phyloP scores from a whole-genome alignment of 2,888 invertebrate genomes.

The Ochlodes sylvanus region DNA sequence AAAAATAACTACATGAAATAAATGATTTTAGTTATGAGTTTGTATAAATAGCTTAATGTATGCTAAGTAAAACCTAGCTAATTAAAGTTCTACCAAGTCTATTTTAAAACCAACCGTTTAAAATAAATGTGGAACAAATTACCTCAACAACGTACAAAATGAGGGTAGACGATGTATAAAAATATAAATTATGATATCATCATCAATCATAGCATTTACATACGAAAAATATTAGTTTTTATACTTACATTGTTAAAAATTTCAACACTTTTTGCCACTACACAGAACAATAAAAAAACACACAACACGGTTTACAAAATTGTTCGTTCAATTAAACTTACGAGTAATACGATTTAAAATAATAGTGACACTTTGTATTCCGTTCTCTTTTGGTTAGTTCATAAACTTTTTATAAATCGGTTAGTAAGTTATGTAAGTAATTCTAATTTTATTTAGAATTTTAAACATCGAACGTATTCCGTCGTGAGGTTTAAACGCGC shows the following conservation, averaged over 20 bases:
- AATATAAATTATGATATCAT: no score
- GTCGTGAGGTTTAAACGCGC: neutral
- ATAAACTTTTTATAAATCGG: neutral
- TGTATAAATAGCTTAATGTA: no score
- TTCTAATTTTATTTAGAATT: neutral
- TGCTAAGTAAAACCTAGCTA: no score
- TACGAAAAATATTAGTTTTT: neutral
- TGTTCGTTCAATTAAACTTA: neutral
- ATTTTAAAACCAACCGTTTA: no score
- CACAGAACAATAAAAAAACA: neutral
- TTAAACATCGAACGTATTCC: conserved; percentile 12
- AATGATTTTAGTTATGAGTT: no score
- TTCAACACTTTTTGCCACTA: neutral
- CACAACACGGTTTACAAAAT: conserved; percentile 4
- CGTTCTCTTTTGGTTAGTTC: neutral
- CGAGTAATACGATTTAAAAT: neutral
- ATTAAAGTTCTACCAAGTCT: no score
- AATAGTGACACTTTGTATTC: neutral
- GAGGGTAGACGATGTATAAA: neutral
- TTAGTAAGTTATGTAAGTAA: no score
- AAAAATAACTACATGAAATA: no score
- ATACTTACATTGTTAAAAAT: neutral
- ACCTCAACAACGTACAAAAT: neutral
- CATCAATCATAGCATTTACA: no score
- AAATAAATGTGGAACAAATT: neutral